Base-by-base conservation (phyloP, 2,888 invertebrate species). In the Augiades crinisus region DNA sequence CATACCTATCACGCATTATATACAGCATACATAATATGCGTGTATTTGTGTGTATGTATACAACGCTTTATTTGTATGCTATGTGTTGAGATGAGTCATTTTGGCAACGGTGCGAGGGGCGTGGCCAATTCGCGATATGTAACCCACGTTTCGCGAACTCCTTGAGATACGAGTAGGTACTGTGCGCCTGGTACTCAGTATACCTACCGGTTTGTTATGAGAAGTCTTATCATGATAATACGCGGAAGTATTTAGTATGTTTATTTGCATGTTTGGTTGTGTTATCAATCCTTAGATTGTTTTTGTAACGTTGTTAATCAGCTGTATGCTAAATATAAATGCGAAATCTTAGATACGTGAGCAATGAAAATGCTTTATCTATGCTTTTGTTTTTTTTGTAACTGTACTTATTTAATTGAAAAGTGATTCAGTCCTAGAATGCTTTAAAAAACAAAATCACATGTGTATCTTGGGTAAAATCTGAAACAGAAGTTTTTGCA, bases 61-160 rank as follows among this genome's bases (percentile, higher is more conserved):
- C 8, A 7, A 3, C 7, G 21, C 8, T 10, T n/a, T 41, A 34
- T 24, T 33, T 3, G 17, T 31, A 38, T 31, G 14, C 33, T 34
- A 22, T 40, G 24, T 34, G 34, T n/a, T 49, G 47, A 49, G 19
- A 65, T 83, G 78, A 83, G 65, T 81, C 76, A 80, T 84, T 84
- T 85, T 86, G 80, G 84, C 82, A 81, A 80, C 75, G 72, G 67
- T 66, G 70, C 68, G 67, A 72, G 77, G 76, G 88, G 88, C 84
- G 88, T 77, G 67, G 68, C 78, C 78, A 69, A 75, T 79, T 78
- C 65, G 66, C 70, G 76, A 77, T 77, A 67, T 52, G 55, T 55
- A 53, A 56, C 37, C 44, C 5, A 53, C 36, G 45, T 47, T 53
- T 55, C 40, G 55, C 50, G 33, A 53, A 57, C 45, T 44, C 34